Evolutionary conservation across 2,113 vertebrate species (phyloP).

Genomic region (Felis chaus): DNA sequence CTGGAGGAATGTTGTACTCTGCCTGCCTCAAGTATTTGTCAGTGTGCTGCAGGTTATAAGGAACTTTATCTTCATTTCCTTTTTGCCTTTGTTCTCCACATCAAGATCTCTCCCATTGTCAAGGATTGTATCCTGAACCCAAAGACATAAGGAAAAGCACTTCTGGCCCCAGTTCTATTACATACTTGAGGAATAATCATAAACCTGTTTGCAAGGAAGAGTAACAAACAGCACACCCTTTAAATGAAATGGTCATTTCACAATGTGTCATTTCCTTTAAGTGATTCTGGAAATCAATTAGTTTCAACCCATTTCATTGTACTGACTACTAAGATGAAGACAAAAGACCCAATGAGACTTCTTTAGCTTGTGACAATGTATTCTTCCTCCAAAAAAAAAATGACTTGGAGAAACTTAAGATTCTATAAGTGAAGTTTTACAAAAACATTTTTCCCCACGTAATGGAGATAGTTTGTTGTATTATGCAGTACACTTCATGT

Average conservation of each 20-base stretch:
- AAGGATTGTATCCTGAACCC: neutral
- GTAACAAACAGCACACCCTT: neutral
- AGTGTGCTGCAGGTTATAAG: too few relatives aligned
- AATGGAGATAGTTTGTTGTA: neutral
- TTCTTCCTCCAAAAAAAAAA: neutral
- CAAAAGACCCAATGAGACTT: neutral
- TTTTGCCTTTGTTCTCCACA: too few relatives aligned
- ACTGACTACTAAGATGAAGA: neutral
- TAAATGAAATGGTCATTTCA: slow-evolving; percentile 26
- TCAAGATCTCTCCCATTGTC: neutral
- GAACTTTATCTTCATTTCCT: too few relatives aligned
- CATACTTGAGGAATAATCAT: neutral
- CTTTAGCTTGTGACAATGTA: neutral
- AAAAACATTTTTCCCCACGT: neutral
- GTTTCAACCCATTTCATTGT: slow-evolving; percentile 24
- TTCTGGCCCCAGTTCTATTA: neutral
- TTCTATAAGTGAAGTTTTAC: neutral
- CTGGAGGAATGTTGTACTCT: too few relatives aligned
- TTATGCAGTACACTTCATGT: neutral
- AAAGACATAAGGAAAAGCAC: neutral
- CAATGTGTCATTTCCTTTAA: neutral
- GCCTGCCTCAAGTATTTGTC: too few relatives aligned
- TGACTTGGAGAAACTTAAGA: slow-evolving; percentile 12
- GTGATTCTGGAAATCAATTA: slow-evolving; percentile 2
- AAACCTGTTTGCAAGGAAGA: neutral